phyloP scores from a whole-genome alignment of 1,140 invertebrate species.

The Ridgeia piscesae region DNA sequence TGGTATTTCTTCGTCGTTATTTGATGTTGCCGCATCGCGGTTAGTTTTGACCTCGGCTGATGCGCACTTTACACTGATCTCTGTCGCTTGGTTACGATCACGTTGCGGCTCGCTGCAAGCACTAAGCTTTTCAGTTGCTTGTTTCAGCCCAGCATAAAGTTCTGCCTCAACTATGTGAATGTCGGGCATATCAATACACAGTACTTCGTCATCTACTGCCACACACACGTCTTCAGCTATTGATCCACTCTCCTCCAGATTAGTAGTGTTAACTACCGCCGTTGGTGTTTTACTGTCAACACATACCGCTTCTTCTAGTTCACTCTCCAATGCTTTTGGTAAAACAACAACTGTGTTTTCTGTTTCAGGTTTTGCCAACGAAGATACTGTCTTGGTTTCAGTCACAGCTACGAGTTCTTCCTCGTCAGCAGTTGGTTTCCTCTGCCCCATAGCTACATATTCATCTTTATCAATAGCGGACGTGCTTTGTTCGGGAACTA shows the following conservation, averaged over 20 bases:
- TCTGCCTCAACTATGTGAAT: not conserved
- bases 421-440: not conserved
- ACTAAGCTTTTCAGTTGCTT: not conserved
- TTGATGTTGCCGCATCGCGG: not conserved
- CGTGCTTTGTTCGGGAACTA: not conserved
- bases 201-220: not conserved
- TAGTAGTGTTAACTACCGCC: not conserved
- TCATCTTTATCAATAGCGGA: not conserved
- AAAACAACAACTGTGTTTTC: not conserved
- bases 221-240: not conserved
- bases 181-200: not conserved
- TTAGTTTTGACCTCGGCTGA: not conserved
- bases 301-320: not conserved
- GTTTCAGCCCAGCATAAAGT: not conserved
- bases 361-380: not conserved
- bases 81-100: not conserved
- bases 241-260: not conserved
- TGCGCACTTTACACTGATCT: not conserved
- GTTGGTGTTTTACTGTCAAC: not conserved
- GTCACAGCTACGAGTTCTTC: not conserved
- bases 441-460: not conserved
- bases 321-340: not conserved
- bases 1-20: not conserved
- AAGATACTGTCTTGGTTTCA: not conserved
- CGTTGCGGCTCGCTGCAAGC: not conserved